A percentile compares a stretch with the other conserved stretches of the same genome.
Evolutionary conservation across 92 coral and sea anemone species (phyloP).

Genomic region (Pocillopora meandrina): DNA sequence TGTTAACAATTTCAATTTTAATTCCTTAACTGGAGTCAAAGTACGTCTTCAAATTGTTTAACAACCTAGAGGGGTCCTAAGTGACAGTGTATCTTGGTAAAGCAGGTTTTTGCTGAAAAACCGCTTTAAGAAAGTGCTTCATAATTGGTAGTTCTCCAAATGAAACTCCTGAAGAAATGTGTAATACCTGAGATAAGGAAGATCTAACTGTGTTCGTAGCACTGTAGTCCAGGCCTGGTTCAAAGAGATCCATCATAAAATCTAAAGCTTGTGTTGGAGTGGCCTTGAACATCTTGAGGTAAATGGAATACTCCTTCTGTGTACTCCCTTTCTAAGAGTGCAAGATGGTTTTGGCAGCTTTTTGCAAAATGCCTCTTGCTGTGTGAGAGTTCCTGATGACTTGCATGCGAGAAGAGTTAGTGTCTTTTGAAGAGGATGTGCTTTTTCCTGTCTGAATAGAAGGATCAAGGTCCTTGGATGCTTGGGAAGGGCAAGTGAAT

Average conservation of each 20-base stretch:
- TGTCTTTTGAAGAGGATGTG: slow-evolving; percentile 53
- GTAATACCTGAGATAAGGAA: slow-evolving; percentile 55
- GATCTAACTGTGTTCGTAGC: slow-evolving; percentile 59
- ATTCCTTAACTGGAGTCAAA: neutral
- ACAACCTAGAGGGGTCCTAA: neutral
- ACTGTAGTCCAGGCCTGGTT: slow-evolving; percentile 54
- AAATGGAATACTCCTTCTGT: slow-evolving; percentile 37
- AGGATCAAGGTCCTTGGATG: slow-evolving; percentile 30
- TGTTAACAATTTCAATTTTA: neutral
- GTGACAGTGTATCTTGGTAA: slow-evolving; percentile 31
- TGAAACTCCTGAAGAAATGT: slow-evolving; percentile 4
- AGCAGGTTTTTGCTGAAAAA: slow-evolving; percentile 29
- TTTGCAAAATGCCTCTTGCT: slow-evolving; percentile 50
- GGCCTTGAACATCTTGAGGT: slow-evolving; percentile 40
- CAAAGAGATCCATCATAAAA: slow-evolving; percentile 43
- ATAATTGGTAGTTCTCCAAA: slow-evolving; percentile 41
- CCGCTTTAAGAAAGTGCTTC: slow-evolving; percentile 37
- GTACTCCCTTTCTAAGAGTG: slow-evolving; percentile 44
- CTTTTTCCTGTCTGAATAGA: slow-evolving; percentile 28
- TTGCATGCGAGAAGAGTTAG: slow-evolving; percentile 61
- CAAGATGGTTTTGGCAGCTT: slow-evolving; percentile 46
- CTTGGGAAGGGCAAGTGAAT: slow-evolving; percentile 41
- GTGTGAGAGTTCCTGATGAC: slow-evolving; percentile 57
- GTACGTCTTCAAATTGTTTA: neutral
- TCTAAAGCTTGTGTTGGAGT: slow-evolving; percentile 46